These are phyloP conservation scores for Limnephilus rhombicus DNA, from an alignment of 2,888 invertebrate genomes.

Conservation along the genomic window DNA sequence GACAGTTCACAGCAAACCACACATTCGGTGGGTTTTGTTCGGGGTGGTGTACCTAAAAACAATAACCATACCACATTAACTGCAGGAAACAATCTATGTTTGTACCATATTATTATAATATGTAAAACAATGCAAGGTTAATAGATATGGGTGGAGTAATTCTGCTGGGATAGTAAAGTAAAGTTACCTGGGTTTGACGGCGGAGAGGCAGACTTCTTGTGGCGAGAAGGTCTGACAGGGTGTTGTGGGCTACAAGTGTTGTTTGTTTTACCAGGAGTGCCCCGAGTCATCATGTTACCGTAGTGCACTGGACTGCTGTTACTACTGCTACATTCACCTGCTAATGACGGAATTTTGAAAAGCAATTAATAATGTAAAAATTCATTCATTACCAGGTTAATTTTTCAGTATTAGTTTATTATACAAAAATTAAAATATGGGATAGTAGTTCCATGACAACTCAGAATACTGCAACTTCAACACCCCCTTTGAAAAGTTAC, in stretches of 20 bases:
- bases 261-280: slow-evolving; percentile 57
- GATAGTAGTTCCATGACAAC: no score
- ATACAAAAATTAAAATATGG: no score
- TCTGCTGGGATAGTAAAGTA: neutral
- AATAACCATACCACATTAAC: neutral
- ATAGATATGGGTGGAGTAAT: neutral
- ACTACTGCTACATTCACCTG: slow-evolving; percentile 65
- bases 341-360: neutral
- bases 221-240: slow-evolving; percentile 62
- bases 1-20: slow-evolving; percentile 85
- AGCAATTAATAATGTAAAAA: neutral
- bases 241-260: slow-evolving; percentile 63
- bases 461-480: no score
- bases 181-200: slow-evolving; percentile 47
- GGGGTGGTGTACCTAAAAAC: slow-evolving; percentile 41
- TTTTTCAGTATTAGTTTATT: no score
- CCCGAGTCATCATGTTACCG: slow-evolving; percentile 49
- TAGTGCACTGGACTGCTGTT: slow-evolving; percentile 64
- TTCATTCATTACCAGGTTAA: neutral
- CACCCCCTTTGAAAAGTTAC: no score
- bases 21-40: slow-evolving; percentile 79
- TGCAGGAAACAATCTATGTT: neutral
- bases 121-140: neutral
- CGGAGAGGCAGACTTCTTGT: slow-evolving; percentile 62
- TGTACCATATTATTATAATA: neutral